Evolutionary conservation across 2,797 vertebrate species (phyloP), one percentile per base, ranked within the genome.

Genomic region (Fundulus diaphanus): DNA sequence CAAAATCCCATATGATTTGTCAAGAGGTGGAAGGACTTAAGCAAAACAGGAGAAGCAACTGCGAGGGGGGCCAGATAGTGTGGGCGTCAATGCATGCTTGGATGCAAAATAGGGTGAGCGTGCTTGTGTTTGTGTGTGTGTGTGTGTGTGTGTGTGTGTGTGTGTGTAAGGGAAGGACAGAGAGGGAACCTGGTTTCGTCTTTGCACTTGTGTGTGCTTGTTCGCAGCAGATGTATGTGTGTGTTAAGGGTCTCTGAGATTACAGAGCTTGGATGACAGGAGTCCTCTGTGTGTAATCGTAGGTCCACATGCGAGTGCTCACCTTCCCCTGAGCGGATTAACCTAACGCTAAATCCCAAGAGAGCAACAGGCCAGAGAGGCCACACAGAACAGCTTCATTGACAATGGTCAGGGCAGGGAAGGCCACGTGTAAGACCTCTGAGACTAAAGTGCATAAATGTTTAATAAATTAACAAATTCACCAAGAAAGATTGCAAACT

Each of bases 1-100:
- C 95, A 91, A 96, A 97, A 97, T 96, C 97, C 96, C 93, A 88
- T 95, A 94, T 96, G 96, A 97, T 96, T 97, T 96, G 95, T 95
- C 94, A 93, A 95, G 95, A 96, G 95, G 95, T 57, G 33, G 70
- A 95, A 97, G 94, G 95, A 95, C 92, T 93, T 85, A 81, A 90
- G 91, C 61, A 94, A 93, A 96, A 95, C 80, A 95, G 90, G 89
- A 79, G 87, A 93, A 91, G 91, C 84, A 94, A 94, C 92, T 84
- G 92, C 88, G 85, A 89, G 88, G 84, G 91, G 92, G 92, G 88
- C 88, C 86, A 82, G 78, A 85, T 73, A 86, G 85, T 83, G 91
- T 90, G 87, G 87, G 88, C 90, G 91, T 87, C 65, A 35, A 69
- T 92, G 88, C 79, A 72, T 79, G 70, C 24, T 46, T 74, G 74